Evolutionary conservation across 2,797 vertebrate species (phyloP), one percentile per base, ranked within the genome.

Genomic region (Cyclopterus lumpus): DNA sequence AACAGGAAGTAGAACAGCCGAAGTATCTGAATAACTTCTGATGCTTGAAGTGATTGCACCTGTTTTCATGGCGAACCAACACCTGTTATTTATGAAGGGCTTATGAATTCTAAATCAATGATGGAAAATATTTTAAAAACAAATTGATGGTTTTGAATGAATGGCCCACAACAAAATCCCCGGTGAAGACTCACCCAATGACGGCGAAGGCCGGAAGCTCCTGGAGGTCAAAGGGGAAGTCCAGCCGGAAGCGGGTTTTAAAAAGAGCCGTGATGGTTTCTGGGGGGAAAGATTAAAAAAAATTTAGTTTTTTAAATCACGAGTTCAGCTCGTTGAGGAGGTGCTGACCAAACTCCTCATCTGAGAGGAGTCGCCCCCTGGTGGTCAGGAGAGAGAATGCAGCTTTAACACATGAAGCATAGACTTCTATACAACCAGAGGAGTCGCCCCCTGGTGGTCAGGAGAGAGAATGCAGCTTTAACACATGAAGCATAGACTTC

Each of bases 191-290:
- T 95, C 82, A 99, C 98, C 98, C 98, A 1, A 99, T 97, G 75
- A 99, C 97, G 0, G 98, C 97, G 0, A 99, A 99, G 75, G 97
- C 97, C 0, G 97, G 97, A 66, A 99, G 95, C 88, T 99, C 98
- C 89, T 98, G 98, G 69, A 99, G 96, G 94, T 99, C 98, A 14
- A 98, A 99, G 60, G 98, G 97, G 73, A 99, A 99, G 90, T 99
- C 97, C 0, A 99, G 94, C 5, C 97, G 96, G 92, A 99, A 99
- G 0, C 97, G 95, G 5, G 98, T 99, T 94, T 98, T 99, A 92
- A 98, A 99, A 72, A 99, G 96, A 0, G 98, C 97, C 0, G 97
- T 99, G 86, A 99, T 99, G 51, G 97, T 99, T 90, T 99, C 98
- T 99, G 91, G 18, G 18, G 20, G 38, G 49, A 77, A 15, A 30